These are phyloP conservation scores for Chelmon rostratus DNA, from an alignment of 2,797 vertebrate genomes.

Conservation along the genomic window DNA sequence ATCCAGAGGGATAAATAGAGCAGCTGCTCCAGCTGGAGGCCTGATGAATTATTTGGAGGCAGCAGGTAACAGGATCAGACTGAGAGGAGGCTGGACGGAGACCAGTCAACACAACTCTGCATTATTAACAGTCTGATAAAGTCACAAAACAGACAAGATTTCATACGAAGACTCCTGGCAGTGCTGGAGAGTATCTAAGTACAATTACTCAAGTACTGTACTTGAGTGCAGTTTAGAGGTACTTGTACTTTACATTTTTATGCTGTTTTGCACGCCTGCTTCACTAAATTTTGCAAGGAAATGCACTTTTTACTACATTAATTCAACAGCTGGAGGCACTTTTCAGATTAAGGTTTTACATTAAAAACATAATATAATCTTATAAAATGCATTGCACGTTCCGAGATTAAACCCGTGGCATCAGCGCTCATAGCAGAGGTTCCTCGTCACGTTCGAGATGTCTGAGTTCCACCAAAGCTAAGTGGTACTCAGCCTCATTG, in stretches of 20 bases:
- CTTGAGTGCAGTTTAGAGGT: too few species aligned
- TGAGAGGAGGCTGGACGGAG: background rate
- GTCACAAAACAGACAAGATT: background rate
- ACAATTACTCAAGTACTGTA: background rate
- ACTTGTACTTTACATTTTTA: too few species aligned
- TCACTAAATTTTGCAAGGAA: background rate
- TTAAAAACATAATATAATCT: too few species aligned
- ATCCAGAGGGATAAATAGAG: background rate
- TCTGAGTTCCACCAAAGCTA: too few species aligned
- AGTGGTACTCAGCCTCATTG: background rate
- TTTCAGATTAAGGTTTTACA: background rate
- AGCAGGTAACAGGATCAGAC: constrained; percentile 29
- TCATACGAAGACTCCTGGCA: too few species aligned
- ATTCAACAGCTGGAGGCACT: background rate
- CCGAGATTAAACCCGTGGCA: too few species aligned
- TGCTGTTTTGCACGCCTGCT: background rate
- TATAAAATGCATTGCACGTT: too few species aligned
- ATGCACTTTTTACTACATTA: background rate
- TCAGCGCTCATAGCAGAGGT: too few species aligned
- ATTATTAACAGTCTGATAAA: constrained; percentile 32
- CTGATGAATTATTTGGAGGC: constrained; percentile 55
- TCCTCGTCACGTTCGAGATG: too few species aligned
- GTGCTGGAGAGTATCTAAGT: too few species aligned
- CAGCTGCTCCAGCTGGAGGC: constrained; percentile 15
- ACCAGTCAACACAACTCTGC: constrained; percentile 19